Percentiles rank a stretch among this genome's conserved stretches.
phyloP scores from a whole-genome alignment of 2,113 vertebrate genomes.

The Rhynchomys soricoides region DNA sequence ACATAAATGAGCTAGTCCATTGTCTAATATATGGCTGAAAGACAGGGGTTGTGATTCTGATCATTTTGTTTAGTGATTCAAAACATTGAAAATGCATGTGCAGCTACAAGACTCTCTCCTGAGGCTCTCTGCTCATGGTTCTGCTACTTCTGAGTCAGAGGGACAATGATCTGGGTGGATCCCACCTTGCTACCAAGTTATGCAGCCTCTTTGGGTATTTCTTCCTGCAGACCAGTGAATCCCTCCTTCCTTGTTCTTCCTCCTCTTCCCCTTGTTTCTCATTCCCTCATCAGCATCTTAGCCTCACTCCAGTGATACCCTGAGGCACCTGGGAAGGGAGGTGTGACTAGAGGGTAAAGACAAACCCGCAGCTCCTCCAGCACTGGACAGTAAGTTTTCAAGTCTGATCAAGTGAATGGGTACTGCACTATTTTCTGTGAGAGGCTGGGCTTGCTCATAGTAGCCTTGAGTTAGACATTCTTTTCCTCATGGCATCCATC shows the following conservation, averaged over 20 bases:
- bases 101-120: neutral
- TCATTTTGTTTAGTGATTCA: neutral
- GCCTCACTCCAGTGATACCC: neutral
- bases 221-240: neutral
- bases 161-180: neutral
- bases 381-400: neutral
- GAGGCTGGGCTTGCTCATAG: neutral
- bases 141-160: neutral
- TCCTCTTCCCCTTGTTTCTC: neutral
- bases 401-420: neutral
- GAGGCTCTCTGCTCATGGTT: neutral
- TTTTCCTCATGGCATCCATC: neutral
- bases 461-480: neutral
- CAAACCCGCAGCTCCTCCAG: too few species aligned
- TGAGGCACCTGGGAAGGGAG: neutral
- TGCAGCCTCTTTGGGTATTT: neutral
- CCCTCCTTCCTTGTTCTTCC: neutral
- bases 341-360: neutral
- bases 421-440: neutral
- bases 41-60: neutral
- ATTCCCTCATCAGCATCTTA: neutral
- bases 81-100: neutral
- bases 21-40: neutral
- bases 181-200: neutral
- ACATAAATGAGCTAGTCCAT: neutral